Base-by-base conservation (phyloP, 1,140 invertebrate species). In the Stegodyphus mimosarum region DNA sequence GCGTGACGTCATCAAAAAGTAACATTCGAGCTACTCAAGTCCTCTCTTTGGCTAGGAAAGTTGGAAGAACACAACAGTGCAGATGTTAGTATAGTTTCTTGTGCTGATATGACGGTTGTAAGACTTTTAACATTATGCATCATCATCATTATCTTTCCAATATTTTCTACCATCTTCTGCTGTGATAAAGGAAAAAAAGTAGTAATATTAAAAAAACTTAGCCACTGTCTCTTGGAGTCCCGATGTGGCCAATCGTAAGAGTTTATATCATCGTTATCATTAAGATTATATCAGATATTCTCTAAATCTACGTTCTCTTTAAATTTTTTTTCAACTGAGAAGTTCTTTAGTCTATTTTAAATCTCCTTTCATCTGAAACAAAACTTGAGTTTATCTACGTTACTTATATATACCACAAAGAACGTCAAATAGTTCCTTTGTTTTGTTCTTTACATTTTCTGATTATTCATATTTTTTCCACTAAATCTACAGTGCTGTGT, bases 11-110 rank as follows among this genome's bases (percentile, higher is more conserved):
- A 77, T 69, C 70, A 66, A 71, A 78, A 53, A 33, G 33, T 33
- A 33, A 33, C 33, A 78, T 64, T 66, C 73, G 67, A 77, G 66
- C 73, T 71, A 86, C 49, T 55, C 6, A 86, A 78, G 83, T 86
- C 75, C 83, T 86, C 83, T 74, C 83, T 86, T 86, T 86, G 83
- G 83, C 83, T 86, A 86, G 83, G 83, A 86, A 86, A 86, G 83
- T 86, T 86, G 83, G 83, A 86, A 86, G 83, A 86, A 86, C 83
- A 86, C 83, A 86, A 84, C 73, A 84, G 83, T 86, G 83, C 83
- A 70, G 83, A 86, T 77, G 83, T 77, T 78, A 73, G 66, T 84
- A 84, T 49, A 86, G 83, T 86, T 73, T 86, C 75, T 86, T 86
- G 83, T 86, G 83, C 83, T 86, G 83, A 86, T 86, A 86, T 86